phyloP scores from a whole-genome alignment of 2,113 vertebrate species.

The Carassius carassius region DNA sequence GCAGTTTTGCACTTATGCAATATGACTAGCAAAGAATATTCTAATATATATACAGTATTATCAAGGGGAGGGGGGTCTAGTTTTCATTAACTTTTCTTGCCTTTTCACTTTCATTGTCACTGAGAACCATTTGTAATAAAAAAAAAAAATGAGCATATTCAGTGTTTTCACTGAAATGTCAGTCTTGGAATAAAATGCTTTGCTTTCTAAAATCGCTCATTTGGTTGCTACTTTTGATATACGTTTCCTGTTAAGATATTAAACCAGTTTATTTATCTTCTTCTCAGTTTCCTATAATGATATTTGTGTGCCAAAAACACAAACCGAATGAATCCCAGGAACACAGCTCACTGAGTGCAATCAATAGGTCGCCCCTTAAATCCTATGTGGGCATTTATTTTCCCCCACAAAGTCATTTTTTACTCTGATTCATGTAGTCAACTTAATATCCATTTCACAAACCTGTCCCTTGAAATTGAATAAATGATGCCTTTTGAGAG shows the following conservation, averaged over 20 bases:
- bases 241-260: slow-evolving; percentile 28
- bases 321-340: neutral
- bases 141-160: neutral
- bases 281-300: slow-evolving; percentile 8
- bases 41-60: no score
- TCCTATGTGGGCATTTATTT: neutral
- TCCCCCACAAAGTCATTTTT: neutral
- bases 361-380: neutral
- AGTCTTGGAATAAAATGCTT: slow-evolving; percentile 20
- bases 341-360: neutral
- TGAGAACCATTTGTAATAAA: neutral
- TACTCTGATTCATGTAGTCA: slow-evolving; percentile 5
- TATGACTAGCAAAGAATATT: neutral
- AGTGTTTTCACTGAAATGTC: slow-evolving; percentile 31
- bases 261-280: slow-evolving; percentile 12
- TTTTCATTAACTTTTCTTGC: neutral
- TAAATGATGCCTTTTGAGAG: slow-evolving; percentile 6
- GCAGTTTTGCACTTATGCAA: no score
- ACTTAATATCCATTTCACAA: slow-evolving; percentile 5
- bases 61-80: no score
- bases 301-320: neutral
- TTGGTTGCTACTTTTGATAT: slow-evolving; percentile 41
- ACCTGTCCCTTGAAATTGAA: neutral
- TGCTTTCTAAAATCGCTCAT: slow-evolving; percentile 7
- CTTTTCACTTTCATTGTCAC: neutral